These are phyloP conservation scores for Dicrostonyx torquatus DNA, from an alignment of 2,797 vertebrate genomes.

Conservation along the genomic window DNA sequence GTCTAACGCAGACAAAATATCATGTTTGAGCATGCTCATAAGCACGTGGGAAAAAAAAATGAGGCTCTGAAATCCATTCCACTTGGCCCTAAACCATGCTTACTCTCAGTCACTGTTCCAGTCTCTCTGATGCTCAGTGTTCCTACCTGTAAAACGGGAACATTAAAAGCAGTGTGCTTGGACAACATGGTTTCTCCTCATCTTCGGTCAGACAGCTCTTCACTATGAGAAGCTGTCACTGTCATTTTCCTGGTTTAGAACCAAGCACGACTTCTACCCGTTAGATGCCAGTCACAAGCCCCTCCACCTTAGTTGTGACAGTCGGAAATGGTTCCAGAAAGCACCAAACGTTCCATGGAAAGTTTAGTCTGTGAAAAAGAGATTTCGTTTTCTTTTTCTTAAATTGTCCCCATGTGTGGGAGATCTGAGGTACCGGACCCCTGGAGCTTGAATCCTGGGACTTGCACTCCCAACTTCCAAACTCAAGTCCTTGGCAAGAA, in stretches of 20 bases:
- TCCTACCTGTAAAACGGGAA: neutral
- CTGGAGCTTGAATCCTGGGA: neutral
- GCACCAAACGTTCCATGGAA: neutral
- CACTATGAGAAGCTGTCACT: neutral
- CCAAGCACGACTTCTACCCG: neutral
- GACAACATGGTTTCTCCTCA: neutral
- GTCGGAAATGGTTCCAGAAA: neutral
- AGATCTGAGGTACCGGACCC: neutral
- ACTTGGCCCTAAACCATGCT: neutral
- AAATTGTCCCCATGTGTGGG: neutral
- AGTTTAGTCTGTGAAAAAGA: neutral
- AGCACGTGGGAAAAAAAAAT: neutral
- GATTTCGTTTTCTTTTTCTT: neutral
- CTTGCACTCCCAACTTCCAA: neutral
- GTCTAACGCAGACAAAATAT: neutral
- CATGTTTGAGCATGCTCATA: neutral
- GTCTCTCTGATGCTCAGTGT: neutral
- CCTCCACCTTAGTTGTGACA: neutral
- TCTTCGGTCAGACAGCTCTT: neutral
- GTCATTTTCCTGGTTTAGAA: neutral
- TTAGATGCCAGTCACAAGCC: neutral
- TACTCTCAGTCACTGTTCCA: neutral
- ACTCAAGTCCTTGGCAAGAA: neutral
- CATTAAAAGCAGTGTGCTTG: neutral
- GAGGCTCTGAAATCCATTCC: neutral